phyloP scores from a whole-genome alignment of 2,797 vertebrate genomes.

The Delichon dasypus region DNA sequence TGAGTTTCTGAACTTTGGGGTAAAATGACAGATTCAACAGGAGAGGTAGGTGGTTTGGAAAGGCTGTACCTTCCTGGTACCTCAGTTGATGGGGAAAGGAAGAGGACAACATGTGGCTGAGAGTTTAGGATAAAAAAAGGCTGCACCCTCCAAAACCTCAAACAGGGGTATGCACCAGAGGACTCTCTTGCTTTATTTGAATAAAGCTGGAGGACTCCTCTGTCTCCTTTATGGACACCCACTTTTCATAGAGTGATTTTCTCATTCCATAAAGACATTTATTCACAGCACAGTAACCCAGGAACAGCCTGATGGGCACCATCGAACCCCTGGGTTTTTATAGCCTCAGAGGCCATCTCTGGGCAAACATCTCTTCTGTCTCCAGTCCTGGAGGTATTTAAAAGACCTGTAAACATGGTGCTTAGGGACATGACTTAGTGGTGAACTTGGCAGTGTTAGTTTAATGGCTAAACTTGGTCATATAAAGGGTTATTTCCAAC shows the following conservation, averaged over 20 bases:
- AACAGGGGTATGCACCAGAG: too few relatives aligned
- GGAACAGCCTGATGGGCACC: rapidly evolving
- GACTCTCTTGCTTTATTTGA: neutral
- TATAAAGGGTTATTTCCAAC: neutral
- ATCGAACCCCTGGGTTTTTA: rapidly evolving
- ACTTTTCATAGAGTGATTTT: neutral
- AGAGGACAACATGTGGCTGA: rapidly evolving
- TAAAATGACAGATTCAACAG: neutral
- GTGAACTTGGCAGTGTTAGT: neutral
- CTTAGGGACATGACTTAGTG: neutral
- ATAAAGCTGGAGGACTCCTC: neutral
- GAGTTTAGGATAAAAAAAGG: neutral
- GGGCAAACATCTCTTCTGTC: neutral
- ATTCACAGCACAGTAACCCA: neutral
- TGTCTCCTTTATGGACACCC: neutral
- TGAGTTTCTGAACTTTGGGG: neutral
- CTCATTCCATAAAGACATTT: neutral
- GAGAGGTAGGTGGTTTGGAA: rapidly evolving
- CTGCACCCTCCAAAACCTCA: rapidly evolving
- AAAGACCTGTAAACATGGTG: neutral
- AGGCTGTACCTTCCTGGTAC: neutral
- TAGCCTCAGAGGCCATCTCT: rapidly evolving
- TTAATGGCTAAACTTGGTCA: neutral
- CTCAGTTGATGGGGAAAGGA: neutral
- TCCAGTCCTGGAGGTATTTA: neutral